phyloP scores from a whole-genome alignment of 2,888 invertebrate species.

The Drosophila sordidula region DNA sequence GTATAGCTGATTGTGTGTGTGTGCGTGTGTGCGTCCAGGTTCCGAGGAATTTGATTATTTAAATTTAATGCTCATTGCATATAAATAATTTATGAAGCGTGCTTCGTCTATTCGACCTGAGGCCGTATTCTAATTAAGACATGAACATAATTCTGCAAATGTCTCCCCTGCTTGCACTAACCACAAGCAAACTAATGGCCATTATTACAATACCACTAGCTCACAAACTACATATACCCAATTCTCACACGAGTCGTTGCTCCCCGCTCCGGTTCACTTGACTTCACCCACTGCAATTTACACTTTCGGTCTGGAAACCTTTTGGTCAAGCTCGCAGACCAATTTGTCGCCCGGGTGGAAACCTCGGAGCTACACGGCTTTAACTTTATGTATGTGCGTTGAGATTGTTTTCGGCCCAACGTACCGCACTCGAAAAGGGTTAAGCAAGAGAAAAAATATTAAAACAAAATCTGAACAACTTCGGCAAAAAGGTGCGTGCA shows the following conservation, averaged over 20 bases:
- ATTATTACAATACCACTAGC: constrained; percentile 50
- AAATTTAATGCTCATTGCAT: constrained; percentile 75
- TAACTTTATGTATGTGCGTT: constrained; percentile 50
- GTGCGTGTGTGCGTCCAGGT: constrained; percentile 9
- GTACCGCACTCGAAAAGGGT: constrained; percentile 37
- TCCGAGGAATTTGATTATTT: constrained; percentile 74
- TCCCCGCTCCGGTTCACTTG: constrained; percentile 23
- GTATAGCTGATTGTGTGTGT: constrained; percentile 9
- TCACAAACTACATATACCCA: background rate
- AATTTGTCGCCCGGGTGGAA: constrained; percentile 67
- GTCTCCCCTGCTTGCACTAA: constrained; percentile 59
- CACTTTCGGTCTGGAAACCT: constrained; percentile 52
- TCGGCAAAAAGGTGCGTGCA: constrained; percentile 27
- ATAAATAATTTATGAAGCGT: constrained; percentile 77
- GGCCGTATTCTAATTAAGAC: constrained; percentile 72
- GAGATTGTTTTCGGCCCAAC: constrained; percentile 37
- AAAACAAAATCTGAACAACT: constrained; percentile 67
- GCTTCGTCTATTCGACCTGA: constrained; percentile 20
- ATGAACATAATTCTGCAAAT: constrained; percentile 60
- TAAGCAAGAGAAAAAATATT: constrained; percentile 41
- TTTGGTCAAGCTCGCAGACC: constrained; percentile 59
- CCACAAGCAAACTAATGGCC: constrained; percentile 65
- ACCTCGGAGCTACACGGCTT: constrained; percentile 61
- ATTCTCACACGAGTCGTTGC: background rate
- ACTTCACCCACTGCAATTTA: constrained; percentile 57